A percentile compares a stretch with the other conserved stretches of the same genome.
phyloP scores from a whole-genome alignment of 2,113 vertebrate genomes.

The Heloderma charlesbogerti region DNA sequence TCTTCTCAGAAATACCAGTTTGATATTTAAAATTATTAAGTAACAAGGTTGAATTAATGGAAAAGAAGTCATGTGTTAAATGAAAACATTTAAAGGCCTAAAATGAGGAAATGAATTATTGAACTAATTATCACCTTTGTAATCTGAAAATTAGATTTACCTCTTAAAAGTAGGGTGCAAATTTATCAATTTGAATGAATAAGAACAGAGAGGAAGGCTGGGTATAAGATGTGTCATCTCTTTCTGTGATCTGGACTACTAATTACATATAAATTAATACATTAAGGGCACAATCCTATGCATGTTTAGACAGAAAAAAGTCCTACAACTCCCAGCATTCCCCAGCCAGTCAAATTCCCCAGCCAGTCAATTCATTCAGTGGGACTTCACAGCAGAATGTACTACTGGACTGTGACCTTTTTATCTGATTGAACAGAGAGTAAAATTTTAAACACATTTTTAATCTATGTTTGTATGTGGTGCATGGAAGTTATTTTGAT shows the following conservation, averaged over 20 bases:
- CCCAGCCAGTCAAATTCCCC: no score
- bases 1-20: not conserved
- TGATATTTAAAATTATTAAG: not conserved
- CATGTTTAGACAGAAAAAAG: no score
- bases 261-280: not conserved
- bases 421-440: not conserved
- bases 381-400: not conserved
- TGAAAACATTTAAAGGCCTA: not conserved
- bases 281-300: no score
- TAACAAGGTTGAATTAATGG: not conserved
- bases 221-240: not conserved
- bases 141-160: conserved; percentile 30
- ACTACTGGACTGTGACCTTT: not conserved
- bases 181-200: not conserved
- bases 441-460: no score
- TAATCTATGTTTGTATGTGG: not conserved
- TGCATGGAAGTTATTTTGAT: not conserved
- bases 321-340: no score
- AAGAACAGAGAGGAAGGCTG: not conserved
- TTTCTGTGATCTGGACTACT: not conserved
- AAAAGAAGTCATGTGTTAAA: not conserved
- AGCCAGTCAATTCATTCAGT: not conserved
- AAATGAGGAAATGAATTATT: conserved; percentile 18
- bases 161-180: not conserved
- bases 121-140: conserved; percentile 36